Evolutionary conservation across 2,888 invertebrate species (phyloP).

Genomic region (Limulus polyphemus): DNA sequence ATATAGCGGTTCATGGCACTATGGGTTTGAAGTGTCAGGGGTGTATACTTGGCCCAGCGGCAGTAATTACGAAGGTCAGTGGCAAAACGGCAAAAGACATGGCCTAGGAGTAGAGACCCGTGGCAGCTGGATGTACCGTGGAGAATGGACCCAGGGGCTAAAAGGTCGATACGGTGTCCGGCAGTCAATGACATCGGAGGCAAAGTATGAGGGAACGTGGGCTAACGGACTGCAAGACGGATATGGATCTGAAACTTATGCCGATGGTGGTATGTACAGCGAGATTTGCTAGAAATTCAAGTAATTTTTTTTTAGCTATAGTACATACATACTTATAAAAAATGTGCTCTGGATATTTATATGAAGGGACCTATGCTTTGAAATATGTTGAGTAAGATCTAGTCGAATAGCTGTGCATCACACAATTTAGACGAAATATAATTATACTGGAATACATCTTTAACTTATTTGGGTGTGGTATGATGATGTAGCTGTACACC

Average conservation of each 20-base stretch:
- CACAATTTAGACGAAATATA: too few species aligned
- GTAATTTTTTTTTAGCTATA: too few species aligned
- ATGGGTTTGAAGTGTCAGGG: conserved; percentile 98
- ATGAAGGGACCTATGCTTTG: too few species aligned
- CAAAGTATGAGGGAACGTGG: conserved; percentile 97
- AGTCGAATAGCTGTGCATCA: too few species aligned
- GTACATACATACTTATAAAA: too few species aligned
- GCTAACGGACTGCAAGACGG: conserved; percentile 97
- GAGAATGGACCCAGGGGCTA: conserved; percentile 97
- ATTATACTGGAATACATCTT: too few species aligned
- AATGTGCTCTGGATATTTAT: too few species aligned
- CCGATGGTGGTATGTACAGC: conserved; percentile 81
- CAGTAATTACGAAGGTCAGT: conserved; percentile 92
- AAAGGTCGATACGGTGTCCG: conserved; percentile 97
- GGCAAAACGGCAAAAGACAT: conserved; percentile 98
- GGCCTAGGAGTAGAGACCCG: conserved; percentile 94
- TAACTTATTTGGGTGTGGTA: too few species aligned
- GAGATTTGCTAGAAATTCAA: too few species aligned
- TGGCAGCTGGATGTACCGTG: conserved; percentile 92
- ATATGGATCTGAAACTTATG: conserved; percentile 98
- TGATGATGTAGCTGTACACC: too few species aligned
- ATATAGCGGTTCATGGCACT: conserved; percentile 98
- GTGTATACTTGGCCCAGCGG: conserved; percentile 97
- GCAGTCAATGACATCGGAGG: conserved; percentile 85
- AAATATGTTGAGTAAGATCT: too few species aligned